These are phyloP conservation scores for Invenusta paracnida DNA, from an alignment of 2,888 invertebrate genomes.

Conservation along the genomic window DNA sequence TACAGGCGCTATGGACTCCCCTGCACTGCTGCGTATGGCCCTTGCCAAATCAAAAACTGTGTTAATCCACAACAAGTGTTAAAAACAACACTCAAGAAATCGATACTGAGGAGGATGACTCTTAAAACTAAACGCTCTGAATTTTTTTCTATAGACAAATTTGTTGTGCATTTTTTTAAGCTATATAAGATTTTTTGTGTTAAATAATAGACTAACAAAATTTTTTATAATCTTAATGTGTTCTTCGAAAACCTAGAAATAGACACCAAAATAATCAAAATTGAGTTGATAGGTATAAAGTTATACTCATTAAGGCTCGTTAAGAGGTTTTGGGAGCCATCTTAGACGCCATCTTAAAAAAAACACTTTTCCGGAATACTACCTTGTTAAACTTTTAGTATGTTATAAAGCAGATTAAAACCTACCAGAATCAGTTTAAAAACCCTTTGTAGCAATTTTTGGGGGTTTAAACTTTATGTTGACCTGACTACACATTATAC, in stretches of 20 bases:
- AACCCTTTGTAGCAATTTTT: conserved; percentile 17
- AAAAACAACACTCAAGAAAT: no score
- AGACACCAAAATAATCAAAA: background rate
- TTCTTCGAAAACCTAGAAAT: conserved; percentile 24
- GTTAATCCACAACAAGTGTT: no score
- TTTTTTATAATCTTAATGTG: no score
- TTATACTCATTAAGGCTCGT: background rate
- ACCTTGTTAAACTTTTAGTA: background rate
- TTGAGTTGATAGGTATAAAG: background rate
- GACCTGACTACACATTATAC: no score
- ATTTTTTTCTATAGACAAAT: no score
- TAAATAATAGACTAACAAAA: conserved; percentile 2
- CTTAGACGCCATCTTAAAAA: conserved; percentile 16
- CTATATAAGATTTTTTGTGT: no score
- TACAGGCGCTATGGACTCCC: no score
- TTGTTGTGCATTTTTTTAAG: background rate
- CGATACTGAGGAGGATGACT: no score
- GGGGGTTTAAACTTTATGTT: no score
- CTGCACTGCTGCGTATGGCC: no score
- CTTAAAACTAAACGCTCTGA: no score
- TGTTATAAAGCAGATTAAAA: background rate
- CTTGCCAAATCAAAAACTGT: no score
- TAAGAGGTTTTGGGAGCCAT: background rate
- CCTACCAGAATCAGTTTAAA: background rate
- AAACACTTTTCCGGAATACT: background rate